A percentile compares a stretch with the other conserved stretches of the same genome.
Conservation (phyloP, 1,140 invertebrate species). For the Drosophila suzukii region DNA sequence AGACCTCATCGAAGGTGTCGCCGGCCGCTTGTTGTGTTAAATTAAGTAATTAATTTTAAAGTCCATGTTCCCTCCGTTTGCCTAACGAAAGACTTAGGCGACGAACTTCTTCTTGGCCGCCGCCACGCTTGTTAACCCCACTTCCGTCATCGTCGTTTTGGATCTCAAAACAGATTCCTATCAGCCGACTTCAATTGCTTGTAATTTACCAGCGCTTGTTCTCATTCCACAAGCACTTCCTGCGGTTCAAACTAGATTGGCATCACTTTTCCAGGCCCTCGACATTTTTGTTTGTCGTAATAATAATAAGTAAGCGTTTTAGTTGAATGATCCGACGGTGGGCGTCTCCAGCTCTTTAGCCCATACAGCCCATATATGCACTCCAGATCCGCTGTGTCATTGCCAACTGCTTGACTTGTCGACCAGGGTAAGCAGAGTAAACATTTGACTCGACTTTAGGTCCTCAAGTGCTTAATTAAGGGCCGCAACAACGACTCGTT, state of each 20-base stretch:
- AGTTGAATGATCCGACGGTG: conserved; percentile 78
- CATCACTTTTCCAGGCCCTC: conserved; percentile 65
- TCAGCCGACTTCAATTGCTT: conserved; percentile 65
- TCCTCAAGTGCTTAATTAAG: conserved; percentile 80
- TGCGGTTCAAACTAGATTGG: conserved; percentile 63
- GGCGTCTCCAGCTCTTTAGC: conserved; percentile 45
- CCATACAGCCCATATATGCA: conserved; percentile 2
- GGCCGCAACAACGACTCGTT: conserved; percentile 57
- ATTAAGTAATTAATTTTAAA: conserved; percentile 83
- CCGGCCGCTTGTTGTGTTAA: conserved; percentile 75
- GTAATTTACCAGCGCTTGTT: conserved; percentile 61
- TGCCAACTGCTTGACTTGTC: conserved; percentile 59
- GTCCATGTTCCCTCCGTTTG: conserved; percentile 75
- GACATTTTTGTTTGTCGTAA: conserved; percentile 76
- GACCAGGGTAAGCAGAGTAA: conserved; percentile 56
- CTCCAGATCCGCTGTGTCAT: conserved; percentile 55
- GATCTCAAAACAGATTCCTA: conserved; percentile 35
- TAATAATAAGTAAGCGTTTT: conserved; percentile 78
- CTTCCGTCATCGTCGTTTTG: conserved; percentile 53
- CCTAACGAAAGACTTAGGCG: conserved; percentile 75
- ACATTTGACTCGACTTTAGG: conserved; percentile 60
- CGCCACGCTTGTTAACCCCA: conserved; percentile 61
- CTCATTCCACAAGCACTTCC: conserved; percentile 50
- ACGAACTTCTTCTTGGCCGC: conserved; percentile 58
- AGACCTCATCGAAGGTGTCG: conserved; percentile 71